These are phyloP conservation scores for Cephalopterus ornatus DNA, from an alignment of 2,113 vertebrate genomes.

Conservation along the genomic window DNA sequence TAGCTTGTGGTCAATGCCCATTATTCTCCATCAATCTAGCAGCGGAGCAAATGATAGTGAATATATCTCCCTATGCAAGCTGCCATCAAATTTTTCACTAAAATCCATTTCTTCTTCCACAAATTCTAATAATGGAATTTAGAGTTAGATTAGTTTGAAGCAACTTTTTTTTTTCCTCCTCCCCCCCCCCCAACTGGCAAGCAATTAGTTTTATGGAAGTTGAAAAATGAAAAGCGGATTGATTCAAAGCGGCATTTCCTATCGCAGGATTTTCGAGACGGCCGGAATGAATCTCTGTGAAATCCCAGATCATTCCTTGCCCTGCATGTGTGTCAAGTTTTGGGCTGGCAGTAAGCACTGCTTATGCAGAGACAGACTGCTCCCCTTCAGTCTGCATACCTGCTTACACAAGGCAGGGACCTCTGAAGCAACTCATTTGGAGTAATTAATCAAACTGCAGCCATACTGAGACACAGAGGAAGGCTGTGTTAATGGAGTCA, in stretches of 20 bases:
- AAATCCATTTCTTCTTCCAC: constrained; percentile 40
- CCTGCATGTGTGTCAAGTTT: fast-evolving
- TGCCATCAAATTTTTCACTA: constrained; percentile 25
- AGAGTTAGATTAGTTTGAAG: constrained; percentile 46
- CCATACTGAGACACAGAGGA: constrained; percentile 5
- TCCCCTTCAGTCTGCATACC: neutral
- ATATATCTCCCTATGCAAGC: constrained; percentile 42
- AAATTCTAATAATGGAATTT: constrained; percentile 47
- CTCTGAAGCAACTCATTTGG: constrained; percentile 15
- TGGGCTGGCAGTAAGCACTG: neutral
- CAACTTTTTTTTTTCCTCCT: neutral
- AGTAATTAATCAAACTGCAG: constrained; percentile 63
- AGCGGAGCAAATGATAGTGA: constrained; percentile 36
- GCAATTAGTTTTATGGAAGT: constrained; percentile 32
- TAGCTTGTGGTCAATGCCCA: constrained; percentile 52
- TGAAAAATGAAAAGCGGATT: neutral
- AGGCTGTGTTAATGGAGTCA: constrained; percentile 64
- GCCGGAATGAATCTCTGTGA: fast-evolving
- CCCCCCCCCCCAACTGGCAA: neutral
- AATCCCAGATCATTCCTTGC: neutral
- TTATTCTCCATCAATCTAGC: constrained; percentile 56
- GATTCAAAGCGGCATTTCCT: constrained; percentile 4
- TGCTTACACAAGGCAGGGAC: neutral
- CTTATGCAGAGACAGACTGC: neutral
- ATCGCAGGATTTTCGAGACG: fast-evolving